Evolutionary conservation across 2,113 vertebrate genomes (phyloP), one percentile per base, ranked within the genome.

Genomic region (Chaetops frenatus): DNA sequence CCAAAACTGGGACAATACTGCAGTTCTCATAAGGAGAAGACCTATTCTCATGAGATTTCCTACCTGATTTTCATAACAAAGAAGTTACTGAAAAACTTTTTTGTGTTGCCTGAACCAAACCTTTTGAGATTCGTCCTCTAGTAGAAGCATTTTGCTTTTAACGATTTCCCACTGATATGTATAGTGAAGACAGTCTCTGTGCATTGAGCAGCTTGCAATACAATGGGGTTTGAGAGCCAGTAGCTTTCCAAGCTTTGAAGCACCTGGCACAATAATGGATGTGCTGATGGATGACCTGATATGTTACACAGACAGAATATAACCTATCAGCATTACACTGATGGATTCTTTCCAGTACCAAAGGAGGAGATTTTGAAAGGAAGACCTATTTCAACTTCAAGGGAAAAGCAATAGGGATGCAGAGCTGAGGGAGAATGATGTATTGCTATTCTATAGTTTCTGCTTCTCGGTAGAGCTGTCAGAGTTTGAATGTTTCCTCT

Each of bases 221-320:
- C 92, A 95, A 95, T 91, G 28, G 67, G 50, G 29, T 94, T 93
- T 84, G 88, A 88, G 79, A 86, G 57, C 29, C 53, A 74, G 79
- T 83, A 80, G 64, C 81, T 93, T 96, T 83, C 65, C 89, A 90
- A 92, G 73, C 79, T 96, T 93, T 94, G 79, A 93, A 95, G 90
- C 90, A 96, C 83, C 93, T 97, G 95, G 80, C 81, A 93, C 79
- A 83, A 95, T 90, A 95, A 94, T 80, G 51, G 90, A 76, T 91
- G 58, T 74, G 60, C 81, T 97, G 93, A 95, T 88, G 92, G 83
- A 96, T 92, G 89, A 90, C 93, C 92, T 71, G 77, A 86, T 79
- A 61, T 79, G 65, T 82, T 82, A 82, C 51, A 85, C 33, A 90
- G 70, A 62, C 29, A 86, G 69, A 91, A 62, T 51, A 48, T 20